A percentile compares a stretch with the other conserved stretches of the same genome.
Conservation (phyloP, 37 sponge, comb jelly and placozoan species). For the Halichondria panicea region DNA sequence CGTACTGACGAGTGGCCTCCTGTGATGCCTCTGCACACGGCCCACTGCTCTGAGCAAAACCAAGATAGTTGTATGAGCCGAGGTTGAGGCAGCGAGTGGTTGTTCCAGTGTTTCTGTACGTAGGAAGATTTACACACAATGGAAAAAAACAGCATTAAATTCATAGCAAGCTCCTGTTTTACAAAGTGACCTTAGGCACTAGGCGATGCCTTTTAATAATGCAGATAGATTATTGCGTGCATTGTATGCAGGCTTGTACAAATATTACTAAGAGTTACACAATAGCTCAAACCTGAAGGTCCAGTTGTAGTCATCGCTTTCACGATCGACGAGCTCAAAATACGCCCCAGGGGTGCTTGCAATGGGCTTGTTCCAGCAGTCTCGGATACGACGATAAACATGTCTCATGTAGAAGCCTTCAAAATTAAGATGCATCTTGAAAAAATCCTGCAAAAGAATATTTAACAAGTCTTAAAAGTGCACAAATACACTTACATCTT, state of each 20-base stretch:
- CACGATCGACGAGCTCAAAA: conserved; percentile 85
- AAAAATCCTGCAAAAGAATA: conserved; percentile 52
- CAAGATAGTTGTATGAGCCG: conserved; percentile 98
- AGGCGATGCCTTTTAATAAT: no score
- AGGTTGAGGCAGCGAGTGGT: conserved; percentile 85
- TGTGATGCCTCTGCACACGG: conserved; percentile 83
- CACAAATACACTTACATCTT: conserved; percentile 1
- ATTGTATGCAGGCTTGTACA: no score
- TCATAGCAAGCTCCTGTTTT: no score
- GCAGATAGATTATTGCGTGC: no score
- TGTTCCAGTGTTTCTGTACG: no score
- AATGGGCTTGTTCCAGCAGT: conserved; percentile 91
- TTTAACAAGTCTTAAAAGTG: not conserved
- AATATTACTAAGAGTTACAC: no score
- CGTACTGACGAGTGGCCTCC: conserved; percentile 63
- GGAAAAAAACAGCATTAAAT: no score
- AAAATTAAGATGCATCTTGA: conserved; percentile 73
- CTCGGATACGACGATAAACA: conserved; percentile 73
- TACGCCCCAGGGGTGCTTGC: conserved; percentile 79
- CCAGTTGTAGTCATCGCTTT: conserved; percentile 82
- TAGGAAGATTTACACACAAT: no score
- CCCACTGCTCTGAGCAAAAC: conserved; percentile 93
- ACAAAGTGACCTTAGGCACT: no score
- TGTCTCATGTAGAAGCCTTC: conserved; percentile 85
- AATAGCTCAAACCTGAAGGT: conserved; percentile 71